Conservation (phyloP, 2,888 invertebrate species). For the Eupeodes latifasciatus region DNA sequence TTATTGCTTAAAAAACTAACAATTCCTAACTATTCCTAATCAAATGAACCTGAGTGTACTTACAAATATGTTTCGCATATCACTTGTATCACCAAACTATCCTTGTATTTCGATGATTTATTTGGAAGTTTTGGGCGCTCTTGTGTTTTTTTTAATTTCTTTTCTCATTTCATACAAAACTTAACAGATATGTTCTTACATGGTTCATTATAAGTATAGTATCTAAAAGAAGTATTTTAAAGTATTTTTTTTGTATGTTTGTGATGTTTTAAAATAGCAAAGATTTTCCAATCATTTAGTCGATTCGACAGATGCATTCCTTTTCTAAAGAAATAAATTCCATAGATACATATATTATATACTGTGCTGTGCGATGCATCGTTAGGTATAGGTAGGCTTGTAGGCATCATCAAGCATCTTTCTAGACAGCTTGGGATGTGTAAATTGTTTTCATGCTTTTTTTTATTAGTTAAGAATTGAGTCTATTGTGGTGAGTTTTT, state of each 20-base stretch:
- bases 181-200: constrained; percentile 14
- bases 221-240: constrained; percentile 33
- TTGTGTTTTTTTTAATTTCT: constrained; percentile 30
- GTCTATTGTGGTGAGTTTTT: constrained; percentile 1
- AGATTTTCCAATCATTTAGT: constrained; percentile 55
- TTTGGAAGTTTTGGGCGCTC: constrained; percentile 34
- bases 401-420: not conserved
- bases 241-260: constrained; percentile 1
- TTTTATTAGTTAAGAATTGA: constrained; percentile 18
- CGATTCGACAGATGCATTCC: constrained; percentile 66
- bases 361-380: not conserved
- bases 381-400: not conserved
- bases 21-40: not conserved
- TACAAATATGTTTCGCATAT: not conserved
- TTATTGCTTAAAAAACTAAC: not conserved
- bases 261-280: constrained; percentile 47
- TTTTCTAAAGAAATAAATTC: constrained; percentile 54
- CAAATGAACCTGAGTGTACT: not conserved
- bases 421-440: constrained; percentile 47
- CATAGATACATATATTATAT: constrained; percentile 29
- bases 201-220: not conserved
- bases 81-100: not conserved
- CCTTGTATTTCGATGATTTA: constrained; percentile 17
- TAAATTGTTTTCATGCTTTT: constrained; percentile 2
- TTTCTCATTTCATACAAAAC: constrained; percentile 28